These are phyloP conservation scores for Andinoacara biseriatus DNA, from an alignment of 2,113 vertebrate genomes.

Conservation along the genomic window DNA sequence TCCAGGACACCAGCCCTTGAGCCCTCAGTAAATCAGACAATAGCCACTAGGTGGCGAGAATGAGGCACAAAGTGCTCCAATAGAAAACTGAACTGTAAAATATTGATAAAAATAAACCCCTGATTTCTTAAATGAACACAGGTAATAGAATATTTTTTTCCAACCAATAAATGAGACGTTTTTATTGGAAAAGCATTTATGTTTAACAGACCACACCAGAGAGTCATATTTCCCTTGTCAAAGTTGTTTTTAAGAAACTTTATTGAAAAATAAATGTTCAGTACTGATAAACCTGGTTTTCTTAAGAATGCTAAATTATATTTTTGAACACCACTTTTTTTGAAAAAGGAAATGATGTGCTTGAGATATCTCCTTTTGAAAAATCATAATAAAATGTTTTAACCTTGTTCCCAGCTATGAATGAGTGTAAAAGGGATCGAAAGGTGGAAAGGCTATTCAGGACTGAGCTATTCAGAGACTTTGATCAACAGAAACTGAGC, in stretches of 20 bases:
- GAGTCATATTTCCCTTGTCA: too few species aligned
- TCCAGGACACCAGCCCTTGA: too few species aligned
- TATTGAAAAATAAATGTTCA: background rate
- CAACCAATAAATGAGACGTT: background rate
- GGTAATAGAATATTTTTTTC: background rate
- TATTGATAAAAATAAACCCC: background rate
- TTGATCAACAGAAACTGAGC: too few species aligned
- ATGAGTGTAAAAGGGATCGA: background rate
- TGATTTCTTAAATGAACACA: background rate
- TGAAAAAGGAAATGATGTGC: background rate
- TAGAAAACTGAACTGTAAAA: background rate
- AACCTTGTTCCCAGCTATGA: background rate
- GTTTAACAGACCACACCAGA: too few species aligned
- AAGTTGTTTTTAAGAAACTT: too few species aligned
- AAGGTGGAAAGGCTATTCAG: conserved; percentile 1
- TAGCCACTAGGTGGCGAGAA: conserved; percentile 5
- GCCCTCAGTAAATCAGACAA: background rate
- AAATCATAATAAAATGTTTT: background rate
- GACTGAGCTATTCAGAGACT: too few species aligned
- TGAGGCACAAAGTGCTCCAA: background rate
- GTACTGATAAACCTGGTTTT: too few species aligned
- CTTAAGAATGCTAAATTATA: too few species aligned
- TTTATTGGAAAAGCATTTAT: background rate
- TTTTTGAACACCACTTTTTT: fast-evolving
- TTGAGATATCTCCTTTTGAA: background rate